Evolutionary conservation across 1,140 invertebrate genomes (phyloP).

Genomic region (Berghia stephanieae): DNA sequence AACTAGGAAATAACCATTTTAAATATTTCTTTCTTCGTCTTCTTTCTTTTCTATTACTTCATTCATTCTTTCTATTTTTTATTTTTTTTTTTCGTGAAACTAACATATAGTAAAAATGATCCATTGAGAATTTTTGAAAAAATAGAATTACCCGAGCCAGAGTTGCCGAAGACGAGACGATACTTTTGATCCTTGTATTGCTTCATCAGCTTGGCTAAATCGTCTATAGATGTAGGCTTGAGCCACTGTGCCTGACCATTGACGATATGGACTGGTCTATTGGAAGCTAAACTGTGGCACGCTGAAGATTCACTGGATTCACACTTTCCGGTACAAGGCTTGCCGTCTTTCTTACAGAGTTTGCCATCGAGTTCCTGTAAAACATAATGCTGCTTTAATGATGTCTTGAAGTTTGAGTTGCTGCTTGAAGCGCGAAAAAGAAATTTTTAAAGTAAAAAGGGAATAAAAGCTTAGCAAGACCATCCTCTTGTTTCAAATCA

Average conservation of each 20-base stretch:
- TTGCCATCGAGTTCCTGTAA: slow-evolving; percentile 47
- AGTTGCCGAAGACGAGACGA: slow-evolving; percentile 51
- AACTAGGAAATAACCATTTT: no score
- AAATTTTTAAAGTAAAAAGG: background rate
- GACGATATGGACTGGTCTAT: slow-evolving; percentile 44
- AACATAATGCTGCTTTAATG: background rate
- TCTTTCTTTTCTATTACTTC: no score
- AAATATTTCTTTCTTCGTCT: no score
- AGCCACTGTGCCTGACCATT: slow-evolving; percentile 49
- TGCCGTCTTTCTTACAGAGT: slow-evolving; percentile 49
- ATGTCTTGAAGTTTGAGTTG: background rate
- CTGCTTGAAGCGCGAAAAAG: background rate
- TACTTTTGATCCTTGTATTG: slow-evolving; percentile 42
- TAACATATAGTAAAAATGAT: no score
- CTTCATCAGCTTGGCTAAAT: slow-evolving; percentile 44
- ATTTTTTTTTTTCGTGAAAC: no score
- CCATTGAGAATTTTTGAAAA: no score
- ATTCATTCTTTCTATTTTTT: no score
- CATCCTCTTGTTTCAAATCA: no score
- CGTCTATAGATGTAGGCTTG: slow-evolving; percentile 42
- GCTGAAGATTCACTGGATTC: background rate
- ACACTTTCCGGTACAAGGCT: slow-evolving; percentile 37
- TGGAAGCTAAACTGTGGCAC: background rate
- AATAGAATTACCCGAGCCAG: slow-evolving; percentile 47
- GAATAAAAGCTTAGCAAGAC: background rate